Evolutionary conservation across 1,140 invertebrate species (phyloP).

Genomic region (Drosophila nasuta): DNA sequence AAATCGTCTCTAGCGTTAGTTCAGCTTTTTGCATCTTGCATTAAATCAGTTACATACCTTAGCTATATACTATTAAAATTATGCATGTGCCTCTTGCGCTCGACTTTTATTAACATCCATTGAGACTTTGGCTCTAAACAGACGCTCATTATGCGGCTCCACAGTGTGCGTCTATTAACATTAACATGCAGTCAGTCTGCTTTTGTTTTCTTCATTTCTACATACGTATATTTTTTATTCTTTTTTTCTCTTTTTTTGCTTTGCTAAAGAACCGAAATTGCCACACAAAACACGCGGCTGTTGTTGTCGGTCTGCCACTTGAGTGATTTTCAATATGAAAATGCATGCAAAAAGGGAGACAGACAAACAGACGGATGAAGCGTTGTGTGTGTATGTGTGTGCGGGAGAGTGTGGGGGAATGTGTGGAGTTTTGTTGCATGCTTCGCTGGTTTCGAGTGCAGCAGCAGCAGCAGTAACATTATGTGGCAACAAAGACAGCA

Average conservation of each 20-base stretch:
- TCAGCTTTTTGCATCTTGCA: no score
- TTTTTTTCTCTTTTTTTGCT: slow-evolving; percentile 34
- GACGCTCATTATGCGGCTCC: slow-evolving; percentile 64
- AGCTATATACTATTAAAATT: slow-evolving; percentile 37
- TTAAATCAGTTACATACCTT: background rate
- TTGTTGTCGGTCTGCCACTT: slow-evolving; percentile 74
- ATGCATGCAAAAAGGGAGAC: slow-evolving; percentile 58
- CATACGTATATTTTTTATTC: background rate
- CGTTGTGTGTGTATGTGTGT: background rate
- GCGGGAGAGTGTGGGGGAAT: slow-evolving; percentile 22
- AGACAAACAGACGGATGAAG: slow-evolving; percentile 40
- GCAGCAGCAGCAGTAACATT: slow-evolving; percentile 43
- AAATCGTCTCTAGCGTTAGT: no score
- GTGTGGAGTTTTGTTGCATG: slow-evolving; percentile 61
- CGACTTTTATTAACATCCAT: slow-evolving; percentile 74
- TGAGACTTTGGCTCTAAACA: slow-evolving; percentile 60
- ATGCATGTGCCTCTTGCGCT: slow-evolving; percentile 32
- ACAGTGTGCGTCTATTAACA: slow-evolving; percentile 67
- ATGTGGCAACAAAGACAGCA: slow-evolving; percentile 58
- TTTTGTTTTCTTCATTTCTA: slow-evolving; percentile 25
- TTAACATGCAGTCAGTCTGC: slow-evolving; percentile 61
- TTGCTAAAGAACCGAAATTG: slow-evolving; percentile 67
- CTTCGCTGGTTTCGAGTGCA: slow-evolving; percentile 72
- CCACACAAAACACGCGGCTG: slow-evolving; percentile 64
- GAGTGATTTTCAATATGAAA: slow-evolving; percentile 82